phyloP scores from a whole-genome alignment of 2,888 invertebrate species.

The Dioctria linearis region DNA sequence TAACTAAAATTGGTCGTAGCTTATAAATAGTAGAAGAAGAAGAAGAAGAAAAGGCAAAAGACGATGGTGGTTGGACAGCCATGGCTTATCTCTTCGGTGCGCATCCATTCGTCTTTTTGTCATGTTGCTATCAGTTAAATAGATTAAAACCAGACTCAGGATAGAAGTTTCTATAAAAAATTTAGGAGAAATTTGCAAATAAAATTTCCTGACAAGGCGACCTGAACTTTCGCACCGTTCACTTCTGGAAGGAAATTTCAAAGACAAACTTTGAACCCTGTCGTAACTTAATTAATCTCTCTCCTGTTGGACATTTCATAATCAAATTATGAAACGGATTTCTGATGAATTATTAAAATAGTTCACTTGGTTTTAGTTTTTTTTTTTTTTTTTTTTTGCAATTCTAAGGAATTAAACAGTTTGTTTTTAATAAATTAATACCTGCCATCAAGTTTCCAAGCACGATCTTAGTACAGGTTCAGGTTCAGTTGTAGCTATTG shows the following conservation, averaged over 20 bases:
- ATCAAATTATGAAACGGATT: too few species aligned
- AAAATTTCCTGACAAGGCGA: neutral
- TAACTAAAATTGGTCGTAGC: constrained; percentile 18
- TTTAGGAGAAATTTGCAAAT: constrained; percentile 36
- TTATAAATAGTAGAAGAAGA: too few species aligned
- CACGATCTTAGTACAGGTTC: too few species aligned
- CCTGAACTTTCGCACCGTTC: neutral
- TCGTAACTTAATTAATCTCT: neutral
- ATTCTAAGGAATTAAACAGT: too few species aligned
- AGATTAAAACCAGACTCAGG: constrained; percentile 4
- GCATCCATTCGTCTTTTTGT: neutral
- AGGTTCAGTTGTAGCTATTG: too few species aligned
- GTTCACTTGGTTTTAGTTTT: too few species aligned
- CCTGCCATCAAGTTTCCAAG: too few species aligned
- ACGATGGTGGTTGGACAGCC: neutral
- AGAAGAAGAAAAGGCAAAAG: neutral
- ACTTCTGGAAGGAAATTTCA: neutral
- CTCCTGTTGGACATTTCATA: neutral
- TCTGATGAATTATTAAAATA: too few species aligned
- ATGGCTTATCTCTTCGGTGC: neutral
- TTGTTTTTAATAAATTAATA: too few species aligned
- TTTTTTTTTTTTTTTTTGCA: too few species aligned
- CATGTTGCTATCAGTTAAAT: constrained; percentile 29
- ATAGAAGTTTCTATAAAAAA: constrained; percentile 3
- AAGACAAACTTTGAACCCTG: neutral